Evolutionary conservation across 2,797 vertebrate species (phyloP).

Genomic region (Enteromius mattozi): DNA sequence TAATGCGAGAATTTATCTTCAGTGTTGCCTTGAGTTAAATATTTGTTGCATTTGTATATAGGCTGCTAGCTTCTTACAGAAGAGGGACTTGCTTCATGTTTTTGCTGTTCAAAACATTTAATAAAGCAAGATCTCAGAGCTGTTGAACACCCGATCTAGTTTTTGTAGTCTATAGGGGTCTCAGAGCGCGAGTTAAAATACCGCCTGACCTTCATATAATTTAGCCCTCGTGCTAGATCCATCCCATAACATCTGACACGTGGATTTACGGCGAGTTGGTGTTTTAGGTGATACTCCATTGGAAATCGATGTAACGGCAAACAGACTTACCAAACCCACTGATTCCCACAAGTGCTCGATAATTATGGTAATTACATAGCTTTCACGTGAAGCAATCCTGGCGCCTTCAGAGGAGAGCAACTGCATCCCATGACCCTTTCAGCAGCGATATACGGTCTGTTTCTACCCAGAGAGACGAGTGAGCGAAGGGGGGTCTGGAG

Average conservation of each 20-base stretch:
- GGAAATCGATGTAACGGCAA: conserved; percentile 70
- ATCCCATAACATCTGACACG: conserved; percentile 61
- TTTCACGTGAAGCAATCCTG: background rate
- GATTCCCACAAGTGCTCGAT: conserved; percentile 69
- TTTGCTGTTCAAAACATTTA: background rate
- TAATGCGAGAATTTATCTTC: background rate
- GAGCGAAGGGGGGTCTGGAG: conserved; percentile 80
- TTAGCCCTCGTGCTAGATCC: conserved; percentile 45
- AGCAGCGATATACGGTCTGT: conserved; percentile 22
- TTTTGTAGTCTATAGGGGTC: background rate
- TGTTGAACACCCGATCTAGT: background rate
- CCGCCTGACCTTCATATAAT: conserved; percentile 47
- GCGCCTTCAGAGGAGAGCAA: background rate
- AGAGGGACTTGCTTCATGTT: background rate
- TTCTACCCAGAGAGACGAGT: conserved; percentile 46
- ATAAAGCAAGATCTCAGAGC: background rate
- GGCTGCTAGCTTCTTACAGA: background rate
- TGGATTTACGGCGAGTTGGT: conserved; percentile 66
- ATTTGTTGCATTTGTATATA: background rate
- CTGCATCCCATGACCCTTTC: conserved; percentile 41
- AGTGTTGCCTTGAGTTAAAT: background rate
- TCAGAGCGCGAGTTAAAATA: conserved; percentile 30
- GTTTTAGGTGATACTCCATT: conserved; percentile 54
- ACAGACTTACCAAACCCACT: conserved; percentile 66
- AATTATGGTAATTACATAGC: conserved; percentile 64